Percentiles rank a stretch among this genome's conserved stretches.
Evolutionary conservation across 1,140 invertebrate species (phyloP).

Genomic region (Drosophila neocordata): DNA sequence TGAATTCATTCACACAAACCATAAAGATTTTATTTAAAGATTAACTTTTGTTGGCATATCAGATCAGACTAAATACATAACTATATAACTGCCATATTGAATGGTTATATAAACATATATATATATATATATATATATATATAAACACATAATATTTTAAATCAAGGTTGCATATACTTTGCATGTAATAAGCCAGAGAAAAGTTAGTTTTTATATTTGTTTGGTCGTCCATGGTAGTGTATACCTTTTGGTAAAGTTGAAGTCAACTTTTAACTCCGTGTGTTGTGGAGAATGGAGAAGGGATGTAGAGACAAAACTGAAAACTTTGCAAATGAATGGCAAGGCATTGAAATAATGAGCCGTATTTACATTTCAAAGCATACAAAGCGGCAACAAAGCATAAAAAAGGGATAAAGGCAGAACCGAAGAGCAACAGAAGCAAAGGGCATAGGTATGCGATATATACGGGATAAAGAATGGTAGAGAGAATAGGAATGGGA

Average conservation of each 20-base stretch:
- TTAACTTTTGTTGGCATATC: too few species aligned
- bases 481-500: constrained; percentile 2
- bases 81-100: too few species aligned
- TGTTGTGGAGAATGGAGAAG: not conserved
- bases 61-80: too few species aligned
- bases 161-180: too few species aligned
- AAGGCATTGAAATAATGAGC: constrained; percentile 77
- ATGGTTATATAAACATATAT: too few species aligned
- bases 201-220: not conserved
- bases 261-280: constrained; percentile 1
- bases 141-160: too few species aligned
- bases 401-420: constrained; percentile 11
- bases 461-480: constrained; percentile 17
- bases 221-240: not conserved
- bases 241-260: not conserved
- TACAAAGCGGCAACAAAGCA: constrained; percentile 20
- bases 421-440: constrained; percentile 19
- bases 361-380: constrained; percentile 80
- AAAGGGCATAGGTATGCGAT: constrained; percentile 12
- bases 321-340: constrained; percentile 74
- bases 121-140: too few species aligned
- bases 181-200: not conserved
- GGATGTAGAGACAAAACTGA: constrained; percentile 25
- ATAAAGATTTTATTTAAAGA: too few species aligned
- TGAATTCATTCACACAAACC: too few species aligned